These are phyloP conservation scores for Centrocercus urophasianus DNA, from an alignment of 2,113 vertebrate genomes.

Conservation along the genomic window DNA sequence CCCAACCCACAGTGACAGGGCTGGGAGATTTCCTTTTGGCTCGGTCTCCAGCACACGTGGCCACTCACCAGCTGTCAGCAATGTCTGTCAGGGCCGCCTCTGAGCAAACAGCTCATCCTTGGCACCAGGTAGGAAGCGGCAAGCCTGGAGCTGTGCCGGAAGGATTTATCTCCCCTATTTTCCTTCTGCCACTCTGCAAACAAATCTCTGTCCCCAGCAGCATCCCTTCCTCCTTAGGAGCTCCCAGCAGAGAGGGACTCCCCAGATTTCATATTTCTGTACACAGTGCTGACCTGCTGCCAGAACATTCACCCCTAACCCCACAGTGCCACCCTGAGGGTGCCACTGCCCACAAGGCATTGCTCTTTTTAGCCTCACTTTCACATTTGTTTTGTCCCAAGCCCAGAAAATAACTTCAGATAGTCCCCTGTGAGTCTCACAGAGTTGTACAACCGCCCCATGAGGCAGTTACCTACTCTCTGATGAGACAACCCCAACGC, in stretches of 20 bases:
- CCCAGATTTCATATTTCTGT: background rate
- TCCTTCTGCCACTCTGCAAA: background rate
- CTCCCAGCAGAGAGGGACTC: background rate
- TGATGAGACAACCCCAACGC: background rate
- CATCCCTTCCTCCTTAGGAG: background rate
- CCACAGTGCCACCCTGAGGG: background rate
- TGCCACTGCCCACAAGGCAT: background rate
- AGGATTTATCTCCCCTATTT: background rate
- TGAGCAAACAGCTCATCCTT: constrained; percentile 5
- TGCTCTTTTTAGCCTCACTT: background rate
- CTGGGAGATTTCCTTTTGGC: constrained; percentile 47
- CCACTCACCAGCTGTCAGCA: rapidly evolving
- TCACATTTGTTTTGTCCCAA: background rate
- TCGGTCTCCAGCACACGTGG: background rate
- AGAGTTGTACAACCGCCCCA: background rate
- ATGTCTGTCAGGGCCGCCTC: background rate
- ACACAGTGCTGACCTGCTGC: background rate
- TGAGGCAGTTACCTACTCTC: background rate
- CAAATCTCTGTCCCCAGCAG: background rate
- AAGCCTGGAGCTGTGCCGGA: background rate
- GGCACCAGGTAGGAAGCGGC: constrained; percentile 22
- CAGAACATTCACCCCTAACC: background rate
- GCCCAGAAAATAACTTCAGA: background rate
- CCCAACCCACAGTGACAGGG: background rate
- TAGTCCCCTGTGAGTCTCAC: background rate